phyloP scores from a whole-genome alignment of 2,888 invertebrate genomes.

The Ypsolopha sequella region DNA sequence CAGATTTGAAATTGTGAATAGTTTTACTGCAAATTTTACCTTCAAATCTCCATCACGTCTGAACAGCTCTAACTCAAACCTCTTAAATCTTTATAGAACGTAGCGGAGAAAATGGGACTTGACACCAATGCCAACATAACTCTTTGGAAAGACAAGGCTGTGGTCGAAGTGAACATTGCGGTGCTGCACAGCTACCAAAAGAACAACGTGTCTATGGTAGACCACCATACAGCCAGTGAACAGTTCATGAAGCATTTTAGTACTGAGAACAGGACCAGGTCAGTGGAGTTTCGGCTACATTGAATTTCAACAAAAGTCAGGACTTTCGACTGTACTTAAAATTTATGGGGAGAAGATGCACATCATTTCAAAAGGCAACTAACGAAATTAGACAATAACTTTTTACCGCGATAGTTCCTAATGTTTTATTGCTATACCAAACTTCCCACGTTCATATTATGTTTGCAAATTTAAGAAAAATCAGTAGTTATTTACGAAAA shows the following conservation, averaged over 20 bases:
- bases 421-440: too few species aligned
- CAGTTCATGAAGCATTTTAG: slow-evolving; percentile 96
- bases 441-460: too few species aligned
- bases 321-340: neutral
- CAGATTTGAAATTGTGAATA: too few species aligned
- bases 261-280: slow-evolving; percentile 85
- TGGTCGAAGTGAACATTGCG: slow-evolving; percentile 92
- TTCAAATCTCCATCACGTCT: too few species aligned
- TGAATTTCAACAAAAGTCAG: neutral
- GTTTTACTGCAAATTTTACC: too few species aligned
- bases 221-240: slow-evolving; percentile 95
- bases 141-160: slow-evolving; percentile 93
- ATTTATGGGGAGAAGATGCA: neutral
- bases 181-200: slow-evolving; percentile 90
- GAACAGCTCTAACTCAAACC: too few species aligned
- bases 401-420: too few species aligned
- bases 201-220: slow-evolving; percentile 90
- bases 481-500: too few species aligned
- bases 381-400: too few species aligned
- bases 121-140: slow-evolving; percentile 88
- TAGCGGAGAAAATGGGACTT: slow-evolving; percentile 87
- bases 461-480: too few species aligned
- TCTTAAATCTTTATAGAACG: slow-evolving; percentile 28
- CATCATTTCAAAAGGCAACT: too few species aligned
- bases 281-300: slow-evolving; percentile 13